These are phyloP conservation scores for Lasaia peninsularis DNA, from an alignment of 1,140 invertebrate genomes.

Conservation along the genomic window DNA sequence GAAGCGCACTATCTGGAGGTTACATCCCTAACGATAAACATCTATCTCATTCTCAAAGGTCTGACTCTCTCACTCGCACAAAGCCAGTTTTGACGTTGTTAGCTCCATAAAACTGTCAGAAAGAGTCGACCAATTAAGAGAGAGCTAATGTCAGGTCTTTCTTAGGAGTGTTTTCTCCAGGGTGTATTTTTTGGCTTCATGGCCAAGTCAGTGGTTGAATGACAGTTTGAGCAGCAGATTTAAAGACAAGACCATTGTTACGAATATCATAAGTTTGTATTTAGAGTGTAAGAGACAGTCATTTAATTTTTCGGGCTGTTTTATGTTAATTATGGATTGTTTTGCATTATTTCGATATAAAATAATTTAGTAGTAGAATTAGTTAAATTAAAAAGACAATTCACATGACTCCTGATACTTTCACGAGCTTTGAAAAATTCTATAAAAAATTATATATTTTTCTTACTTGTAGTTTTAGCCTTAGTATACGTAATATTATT, in stretches of 20 bases:
- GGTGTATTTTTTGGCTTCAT: no score
- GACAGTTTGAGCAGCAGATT: slow-evolving; percentile 58
- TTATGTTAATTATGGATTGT: slow-evolving; percentile 28
- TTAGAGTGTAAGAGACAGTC: slow-evolving; percentile 42
- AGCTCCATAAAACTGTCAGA: no score
- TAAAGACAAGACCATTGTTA: slow-evolving; percentile 64
- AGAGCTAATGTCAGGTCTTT: no score
- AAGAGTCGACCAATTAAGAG: no score
- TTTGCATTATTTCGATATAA: slow-evolving; percentile 28
- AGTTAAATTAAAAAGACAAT: slow-evolving; percentile 69
- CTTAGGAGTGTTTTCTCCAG: no score
- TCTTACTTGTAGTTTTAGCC: slow-evolving; percentile 66
- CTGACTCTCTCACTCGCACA: no score
- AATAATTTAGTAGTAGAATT: slow-evolving; percentile 28
- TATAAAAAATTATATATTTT: slow-evolving; percentile 71
- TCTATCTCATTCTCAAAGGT: no score
- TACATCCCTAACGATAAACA: no score
- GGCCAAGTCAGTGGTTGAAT: slow-evolving; percentile 26
- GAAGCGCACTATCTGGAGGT: no score
- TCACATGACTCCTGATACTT: slow-evolving; percentile 65
- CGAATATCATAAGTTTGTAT: slow-evolving; percentile 54
- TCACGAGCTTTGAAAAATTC: slow-evolving; percentile 72
- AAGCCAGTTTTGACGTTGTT: no score
- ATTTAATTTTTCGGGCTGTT: slow-evolving; percentile 9
- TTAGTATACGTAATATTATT: slow-evolving; percentile 43